Percentiles rank a stretch among this genome's conserved stretches.
These are phyloP conservation scores for Mastomys natalensis DNA, from an alignment of 2,113 vertebrate species.

Conservation along the genomic window DNA sequence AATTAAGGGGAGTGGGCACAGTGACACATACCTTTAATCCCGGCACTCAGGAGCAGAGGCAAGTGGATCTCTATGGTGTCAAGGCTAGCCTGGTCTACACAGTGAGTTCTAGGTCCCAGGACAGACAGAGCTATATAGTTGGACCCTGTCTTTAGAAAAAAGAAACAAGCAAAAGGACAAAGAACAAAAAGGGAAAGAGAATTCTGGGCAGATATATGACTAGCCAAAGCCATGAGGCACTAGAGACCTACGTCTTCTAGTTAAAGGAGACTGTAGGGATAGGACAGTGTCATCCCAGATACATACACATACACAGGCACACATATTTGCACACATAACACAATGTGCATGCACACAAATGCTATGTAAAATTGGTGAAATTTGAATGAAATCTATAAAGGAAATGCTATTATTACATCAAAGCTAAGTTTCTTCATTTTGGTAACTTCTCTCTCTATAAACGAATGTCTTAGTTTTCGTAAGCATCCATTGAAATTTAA, in stretches of 20 bases:
- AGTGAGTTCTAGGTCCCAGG: background rate
- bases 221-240: background rate
- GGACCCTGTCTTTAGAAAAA: background rate
- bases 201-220: background rate
- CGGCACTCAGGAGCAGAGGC: background rate
- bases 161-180: no score
- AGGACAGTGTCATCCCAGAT: background rate
- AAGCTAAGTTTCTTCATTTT: conserved; percentile 29
- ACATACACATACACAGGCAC: background rate
- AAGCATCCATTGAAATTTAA: background rate
- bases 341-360: background rate
- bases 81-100: background rate
- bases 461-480: background rate
- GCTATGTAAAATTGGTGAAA: background rate
- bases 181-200: background rate
- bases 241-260: background rate
- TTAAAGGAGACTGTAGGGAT: background rate
- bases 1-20: background rate
- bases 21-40: background rate
- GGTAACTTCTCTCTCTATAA: background rate
- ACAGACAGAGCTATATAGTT: background rate
- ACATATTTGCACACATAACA: background rate
- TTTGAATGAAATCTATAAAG: background rate
- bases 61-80: background rate
- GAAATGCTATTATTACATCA: background rate